Base-by-base conservation (phyloP, 2,113 vertebrate species). In the Baryphthengus martii region DNA sequence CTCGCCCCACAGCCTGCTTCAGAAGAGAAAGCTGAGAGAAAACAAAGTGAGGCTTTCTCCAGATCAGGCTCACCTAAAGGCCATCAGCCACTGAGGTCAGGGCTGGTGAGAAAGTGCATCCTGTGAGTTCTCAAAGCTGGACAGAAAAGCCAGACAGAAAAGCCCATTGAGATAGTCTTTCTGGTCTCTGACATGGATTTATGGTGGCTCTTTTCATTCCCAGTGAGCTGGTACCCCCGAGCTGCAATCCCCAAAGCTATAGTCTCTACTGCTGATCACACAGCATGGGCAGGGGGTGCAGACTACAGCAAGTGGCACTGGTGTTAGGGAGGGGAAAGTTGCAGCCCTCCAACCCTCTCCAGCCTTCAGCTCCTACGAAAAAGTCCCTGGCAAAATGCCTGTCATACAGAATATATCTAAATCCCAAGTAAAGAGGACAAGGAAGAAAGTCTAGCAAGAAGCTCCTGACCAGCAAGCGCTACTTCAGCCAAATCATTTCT, bases 251-350 rank as follows among this genome's bases (percentile, higher is more conserved):
- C 61, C 58, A 70, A 75, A 62, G n/a, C 13, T 35, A 37, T 66
- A 0, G 0, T 39, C 40, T 62, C 40, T 62, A 40, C 13, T 9
- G 1, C 26, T 86, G 45, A 26, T 23, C 56, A 31, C 52, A 29
- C 0, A 40, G 44, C 17, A 29, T 2, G 7, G 47, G 17, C 61
- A 74, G 17, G 8, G 13, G 39, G 18, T 82, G 55, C 37, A 63
- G 65, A 6, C 20, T 67, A 31, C 82, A 58, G 37, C 40, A 77
- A 77, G 25, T 4, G 5, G 17, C 73, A 20, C 16, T 91, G 25
- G 5, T 47, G 26, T 7, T 18, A 39, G 9, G 11, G 44, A 59
- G 21, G 20, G 19, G 20, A 19, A 78, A 65, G 40, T 39, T 40
- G 35, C 29, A 75, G 35, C 52, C 7, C 42, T 75, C 40, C 61